Evolutionary conservation across 2,888 invertebrate genomes (phyloP).

Genomic region (Meiosimyza platycephala): DNA sequence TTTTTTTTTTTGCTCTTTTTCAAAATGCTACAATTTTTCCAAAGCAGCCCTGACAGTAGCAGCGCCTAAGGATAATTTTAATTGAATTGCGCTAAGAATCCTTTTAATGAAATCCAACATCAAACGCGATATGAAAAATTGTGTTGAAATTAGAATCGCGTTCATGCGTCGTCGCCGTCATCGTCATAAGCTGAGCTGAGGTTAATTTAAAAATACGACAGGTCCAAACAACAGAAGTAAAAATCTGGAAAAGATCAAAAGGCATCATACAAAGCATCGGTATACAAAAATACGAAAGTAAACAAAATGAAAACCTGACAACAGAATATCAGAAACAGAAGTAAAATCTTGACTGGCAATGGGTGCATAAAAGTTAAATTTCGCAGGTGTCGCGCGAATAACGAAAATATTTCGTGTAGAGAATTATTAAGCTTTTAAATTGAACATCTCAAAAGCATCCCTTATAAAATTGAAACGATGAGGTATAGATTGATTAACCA

Average conservation of each 20-base stretch:
- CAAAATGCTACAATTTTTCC: not conserved
- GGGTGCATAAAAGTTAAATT: no score
- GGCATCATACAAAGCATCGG: conserved; percentile 5
- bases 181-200: not conserved
- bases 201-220: not conserved
- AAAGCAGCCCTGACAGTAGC: conserved; percentile 25
- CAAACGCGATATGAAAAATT: conserved; percentile 9
- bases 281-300: no score
- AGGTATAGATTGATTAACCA: no score
- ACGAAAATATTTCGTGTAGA: not conserved
- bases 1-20: not conserved
- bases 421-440: not conserved
- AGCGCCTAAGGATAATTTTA: conserved; percentile 62
- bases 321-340: no score
- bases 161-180: not conserved
- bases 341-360: no score
- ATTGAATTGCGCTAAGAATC: conserved; percentile 60
- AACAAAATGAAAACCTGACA: no score
- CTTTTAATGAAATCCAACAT: conserved; percentile 56
- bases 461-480: no score
- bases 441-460: no score
- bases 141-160: conserved; percentile 22
- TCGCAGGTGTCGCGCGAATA: not conserved
- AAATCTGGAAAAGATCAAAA: conserved; percentile 29
- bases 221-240: not conserved